phyloP scores from a whole-genome alignment of 1,140 invertebrate species.

The Ostrea denselamellosa region DNA sequence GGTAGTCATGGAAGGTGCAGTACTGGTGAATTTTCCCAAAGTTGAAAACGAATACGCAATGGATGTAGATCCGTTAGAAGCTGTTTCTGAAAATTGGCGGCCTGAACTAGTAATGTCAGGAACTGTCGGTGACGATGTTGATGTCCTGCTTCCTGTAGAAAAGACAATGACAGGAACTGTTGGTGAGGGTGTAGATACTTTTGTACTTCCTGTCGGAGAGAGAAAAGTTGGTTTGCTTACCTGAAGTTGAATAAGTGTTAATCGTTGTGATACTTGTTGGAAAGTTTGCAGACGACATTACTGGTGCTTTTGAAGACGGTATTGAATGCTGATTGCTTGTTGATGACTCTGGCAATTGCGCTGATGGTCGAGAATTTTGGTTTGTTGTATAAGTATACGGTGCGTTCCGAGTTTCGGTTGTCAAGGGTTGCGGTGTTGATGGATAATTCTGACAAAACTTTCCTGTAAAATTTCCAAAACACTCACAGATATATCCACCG shows the following conservation, averaged over 20 bases:
- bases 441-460: not conserved
- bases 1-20: not conserved
- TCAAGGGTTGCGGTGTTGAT: not conserved
- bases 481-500: not conserved
- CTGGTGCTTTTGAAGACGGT: not conserved
- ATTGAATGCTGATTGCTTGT: not conserved
- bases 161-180: too few species aligned
- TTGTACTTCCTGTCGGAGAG: too few species aligned
- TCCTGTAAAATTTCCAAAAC: not conserved
- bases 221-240: not conserved
- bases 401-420: not conserved
- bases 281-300: not conserved
- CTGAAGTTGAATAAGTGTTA: not conserved
- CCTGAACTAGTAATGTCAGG: too few species aligned
- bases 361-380: not conserved
- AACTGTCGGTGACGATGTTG: too few species aligned
- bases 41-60: too few species aligned
- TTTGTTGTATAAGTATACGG: not conserved
- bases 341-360: not conserved
- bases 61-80: too few species aligned
- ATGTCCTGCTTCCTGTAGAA: too few species aligned
- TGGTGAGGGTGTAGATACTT: too few species aligned
- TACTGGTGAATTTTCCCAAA: not conserved
- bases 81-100: too few species aligned
- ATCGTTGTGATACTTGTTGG: not conserved